These are phyloP conservation scores for Strix uralensis DNA, from an alignment of 2,113 vertebrate genomes.

Conservation along the genomic window DNA sequence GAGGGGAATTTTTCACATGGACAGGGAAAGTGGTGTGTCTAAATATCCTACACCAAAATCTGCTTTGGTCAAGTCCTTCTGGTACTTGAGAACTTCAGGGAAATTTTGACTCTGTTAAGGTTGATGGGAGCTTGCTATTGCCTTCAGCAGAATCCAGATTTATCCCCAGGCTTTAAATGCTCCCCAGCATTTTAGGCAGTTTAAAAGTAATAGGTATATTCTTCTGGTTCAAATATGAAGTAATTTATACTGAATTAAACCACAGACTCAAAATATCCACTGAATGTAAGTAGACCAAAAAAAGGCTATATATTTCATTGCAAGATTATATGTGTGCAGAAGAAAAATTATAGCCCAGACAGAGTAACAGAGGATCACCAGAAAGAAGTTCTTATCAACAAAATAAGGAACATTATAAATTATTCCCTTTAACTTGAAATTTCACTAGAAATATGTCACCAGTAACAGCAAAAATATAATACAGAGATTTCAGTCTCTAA, in stretches of 20 bases:
- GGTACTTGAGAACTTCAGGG: background rate
- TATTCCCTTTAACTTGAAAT: conserved; percentile 31
- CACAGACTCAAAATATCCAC: background rate
- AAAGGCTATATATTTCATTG: background rate
- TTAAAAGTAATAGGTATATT: background rate
- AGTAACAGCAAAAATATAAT: background rate
- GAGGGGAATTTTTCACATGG: background rate
- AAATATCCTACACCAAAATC: background rate
- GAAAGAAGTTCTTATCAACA: background rate
- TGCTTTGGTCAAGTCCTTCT: background rate
- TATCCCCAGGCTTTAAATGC: background rate
- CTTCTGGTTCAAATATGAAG: background rate
- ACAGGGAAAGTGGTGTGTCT: background rate
- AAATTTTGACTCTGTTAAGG: background rate
- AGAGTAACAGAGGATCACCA: background rate
- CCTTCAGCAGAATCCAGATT: background rate
- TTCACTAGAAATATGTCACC: background rate
- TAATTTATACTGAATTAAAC: background rate
- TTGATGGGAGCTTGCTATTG: background rate
- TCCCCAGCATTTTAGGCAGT: background rate
- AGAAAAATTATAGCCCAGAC: background rate
- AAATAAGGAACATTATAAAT: conserved; percentile 5
- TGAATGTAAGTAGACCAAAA: background rate
- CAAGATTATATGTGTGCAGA: background rate
- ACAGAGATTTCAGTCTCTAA: background rate